Conservation (phyloP, 2,113 vertebrate species). For the Athene cunicularia region DNA sequence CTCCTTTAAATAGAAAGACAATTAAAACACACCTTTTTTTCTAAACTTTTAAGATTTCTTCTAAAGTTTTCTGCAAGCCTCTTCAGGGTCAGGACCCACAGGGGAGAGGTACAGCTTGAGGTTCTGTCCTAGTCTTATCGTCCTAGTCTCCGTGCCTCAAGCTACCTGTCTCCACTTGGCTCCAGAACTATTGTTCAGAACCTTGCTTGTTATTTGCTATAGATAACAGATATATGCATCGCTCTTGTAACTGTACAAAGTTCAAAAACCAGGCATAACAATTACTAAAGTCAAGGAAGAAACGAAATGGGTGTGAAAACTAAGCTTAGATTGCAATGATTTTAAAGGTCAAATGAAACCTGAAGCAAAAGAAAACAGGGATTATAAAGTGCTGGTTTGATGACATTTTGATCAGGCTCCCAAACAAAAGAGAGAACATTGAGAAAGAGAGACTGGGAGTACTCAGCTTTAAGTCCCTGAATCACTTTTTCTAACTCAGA, state of each 20-base stretch:
- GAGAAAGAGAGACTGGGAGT: neutral
- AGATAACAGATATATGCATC: neutral
- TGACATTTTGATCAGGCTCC: neutral
- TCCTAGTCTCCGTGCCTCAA: neutral
- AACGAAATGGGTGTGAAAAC: conserved; percentile 10
- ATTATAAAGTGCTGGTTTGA: neutral
- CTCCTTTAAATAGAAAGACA: neutral
- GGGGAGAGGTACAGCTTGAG: neutral
- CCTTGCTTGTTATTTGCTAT: neutral
- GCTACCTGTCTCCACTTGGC: neutral
- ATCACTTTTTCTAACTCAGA: neutral
- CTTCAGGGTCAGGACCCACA: neutral
- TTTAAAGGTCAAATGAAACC: neutral
- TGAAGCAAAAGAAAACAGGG: neutral
- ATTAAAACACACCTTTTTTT: neutral
- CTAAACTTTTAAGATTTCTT: neutral
- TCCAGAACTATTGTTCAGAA: neutral
- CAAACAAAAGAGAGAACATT: neutral
- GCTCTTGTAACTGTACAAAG: neutral
- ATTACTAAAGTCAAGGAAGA: neutral
- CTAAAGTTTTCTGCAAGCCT: neutral
- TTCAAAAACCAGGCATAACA: neutral
- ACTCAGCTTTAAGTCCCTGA: neutral
- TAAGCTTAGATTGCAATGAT: neutral
- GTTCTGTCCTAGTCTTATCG: neutral